A percentile compares a stretch with the other conserved stretches of the same genome.
Evolutionary conservation across 30 jellyfish, hydroid and myxozoan species (phyloP).

Genomic region (Catostylus mosaicus): DNA sequence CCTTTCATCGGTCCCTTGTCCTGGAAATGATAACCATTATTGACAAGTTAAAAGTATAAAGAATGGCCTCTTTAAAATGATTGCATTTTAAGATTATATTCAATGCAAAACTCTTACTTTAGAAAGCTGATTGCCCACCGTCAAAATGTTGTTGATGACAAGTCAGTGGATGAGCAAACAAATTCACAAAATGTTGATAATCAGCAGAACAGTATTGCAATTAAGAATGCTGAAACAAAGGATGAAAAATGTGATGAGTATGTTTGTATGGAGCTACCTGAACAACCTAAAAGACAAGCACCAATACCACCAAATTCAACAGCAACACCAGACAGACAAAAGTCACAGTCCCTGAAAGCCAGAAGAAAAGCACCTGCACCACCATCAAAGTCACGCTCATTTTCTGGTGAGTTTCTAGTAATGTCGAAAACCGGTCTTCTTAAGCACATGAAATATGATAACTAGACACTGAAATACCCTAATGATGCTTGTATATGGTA

Average conservation of each 20-base stretch:
- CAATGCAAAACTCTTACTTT: no score
- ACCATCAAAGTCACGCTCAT: conserved; percentile 36
- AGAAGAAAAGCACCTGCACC: conserved; percentile 68
- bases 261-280: conserved; percentile 66
- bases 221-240: neutral
- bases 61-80: no score
- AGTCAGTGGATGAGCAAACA: conserved; percentile 31
- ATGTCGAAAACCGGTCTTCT: no score
- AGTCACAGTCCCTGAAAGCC: conserved; percentile 19
- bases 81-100: no score
- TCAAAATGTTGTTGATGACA: conserved; percentile 59
- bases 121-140: conserved; percentile 66
- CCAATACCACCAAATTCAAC: conserved; percentile 56
- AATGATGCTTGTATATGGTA: no score
- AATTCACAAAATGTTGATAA: neutral
- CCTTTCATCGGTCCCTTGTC: no score
- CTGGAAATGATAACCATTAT: no score
- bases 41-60: no score
- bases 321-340: neutral
- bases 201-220: neutral
- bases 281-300: conserved; percentile 87
- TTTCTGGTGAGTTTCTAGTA: conserved; percentile 7
- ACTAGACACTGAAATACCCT: no score
- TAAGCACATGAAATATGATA: no score
- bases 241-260: conserved; percentile 15